phyloP scores from a whole-genome alignment of 2,888 invertebrate genomes.

The Drosophila austrosaltans region DNA sequence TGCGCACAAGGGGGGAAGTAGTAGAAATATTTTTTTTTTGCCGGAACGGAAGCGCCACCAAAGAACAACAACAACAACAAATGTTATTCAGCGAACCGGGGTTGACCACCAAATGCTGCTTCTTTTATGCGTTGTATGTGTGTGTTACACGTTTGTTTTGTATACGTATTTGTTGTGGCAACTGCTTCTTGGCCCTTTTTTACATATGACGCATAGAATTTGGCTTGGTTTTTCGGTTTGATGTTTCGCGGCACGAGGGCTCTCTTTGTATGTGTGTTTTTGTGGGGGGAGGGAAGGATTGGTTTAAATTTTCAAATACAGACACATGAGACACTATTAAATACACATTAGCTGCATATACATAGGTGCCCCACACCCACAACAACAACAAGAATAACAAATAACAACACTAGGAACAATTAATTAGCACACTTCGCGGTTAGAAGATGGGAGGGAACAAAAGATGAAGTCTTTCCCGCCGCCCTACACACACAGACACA shows the following conservation, averaged over 20 bases:
- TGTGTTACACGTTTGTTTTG: no score
- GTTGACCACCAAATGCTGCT: conserved; percentile 18
- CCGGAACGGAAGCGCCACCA: conserved; percentile 52
- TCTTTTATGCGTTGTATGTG: conserved; percentile 26
- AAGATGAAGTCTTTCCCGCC: no score
- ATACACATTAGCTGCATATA: conserved; percentile 56
- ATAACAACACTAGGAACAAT: conserved; percentile 6
- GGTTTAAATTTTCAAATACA: conserved; percentile 56
- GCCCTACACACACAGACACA: no score
- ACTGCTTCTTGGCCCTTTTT: conserved; percentile 32
- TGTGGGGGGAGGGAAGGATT: conserved; percentile 38
- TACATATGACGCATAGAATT: conserved; percentile 68
- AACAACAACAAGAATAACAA: conserved; percentile 44
- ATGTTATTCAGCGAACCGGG: conserved; percentile 14
- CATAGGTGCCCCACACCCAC: conserved; percentile 12
- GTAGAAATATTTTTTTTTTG: conserved; percentile 37
- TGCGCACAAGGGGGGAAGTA: conserved; percentile 58
- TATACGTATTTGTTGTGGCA: conserved; percentile 41
- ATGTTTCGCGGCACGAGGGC: conserved; percentile 6
- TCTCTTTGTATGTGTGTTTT: conserved; percentile 9
- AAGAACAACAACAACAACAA: background rate
- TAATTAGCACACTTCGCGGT: conserved; percentile 59
- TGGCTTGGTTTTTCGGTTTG: background rate
- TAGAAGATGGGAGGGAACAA: conserved; percentile 10
- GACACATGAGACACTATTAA: conserved; percentile 55